These are phyloP conservation scores for Hemibagrus wyckioides DNA, from an alignment of 2,113 vertebrate species.

Conservation along the genomic window DNA sequence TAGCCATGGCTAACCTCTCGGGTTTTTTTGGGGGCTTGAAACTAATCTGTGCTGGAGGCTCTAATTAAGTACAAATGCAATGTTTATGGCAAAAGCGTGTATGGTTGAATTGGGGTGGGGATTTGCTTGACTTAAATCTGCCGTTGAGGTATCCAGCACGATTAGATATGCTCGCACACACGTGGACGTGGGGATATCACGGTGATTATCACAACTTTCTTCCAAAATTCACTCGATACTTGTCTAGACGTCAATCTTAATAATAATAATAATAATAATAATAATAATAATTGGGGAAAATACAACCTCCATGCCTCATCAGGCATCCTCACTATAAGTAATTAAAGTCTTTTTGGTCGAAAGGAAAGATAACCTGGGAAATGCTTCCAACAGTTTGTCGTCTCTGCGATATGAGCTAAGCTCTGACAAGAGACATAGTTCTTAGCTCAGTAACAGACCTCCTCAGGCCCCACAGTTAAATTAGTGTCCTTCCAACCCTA, in stretches of 20 bases:
- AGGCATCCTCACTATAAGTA: not conserved
- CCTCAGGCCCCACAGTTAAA: conserved; percentile 13
- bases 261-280: conserved; percentile 13
- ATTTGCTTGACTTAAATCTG: conserved; percentile 34
- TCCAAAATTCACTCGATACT: conserved; percentile 28
- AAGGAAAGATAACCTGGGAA: not conserved
- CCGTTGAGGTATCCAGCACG: conserved; percentile 25
- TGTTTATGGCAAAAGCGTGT: conserved; percentile 36
- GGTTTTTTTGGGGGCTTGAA: conserved; percentile 57
- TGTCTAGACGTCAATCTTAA: not conserved
- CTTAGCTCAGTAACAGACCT: conserved; percentile 9
- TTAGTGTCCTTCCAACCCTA: not conserved
- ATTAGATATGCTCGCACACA: conserved; percentile 40
- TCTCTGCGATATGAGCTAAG: not conserved
- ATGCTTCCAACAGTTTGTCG: not conserved
- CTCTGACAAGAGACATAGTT: not conserved
- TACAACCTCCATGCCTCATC: not conserved
- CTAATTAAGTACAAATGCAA: conserved; percentile 68
- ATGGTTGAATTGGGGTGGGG: conserved; percentile 15
- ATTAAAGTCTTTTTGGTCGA: not conserved
- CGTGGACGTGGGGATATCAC: not conserved
- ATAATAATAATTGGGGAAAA: conserved; percentile 1
- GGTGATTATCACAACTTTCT: conserved; percentile 32
- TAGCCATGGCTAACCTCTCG: conserved; percentile 31
- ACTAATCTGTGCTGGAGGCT: conserved; percentile 61